Conservation (phyloP, 2,888 invertebrate genomes). For the Tiliacea citrago region DNA sequence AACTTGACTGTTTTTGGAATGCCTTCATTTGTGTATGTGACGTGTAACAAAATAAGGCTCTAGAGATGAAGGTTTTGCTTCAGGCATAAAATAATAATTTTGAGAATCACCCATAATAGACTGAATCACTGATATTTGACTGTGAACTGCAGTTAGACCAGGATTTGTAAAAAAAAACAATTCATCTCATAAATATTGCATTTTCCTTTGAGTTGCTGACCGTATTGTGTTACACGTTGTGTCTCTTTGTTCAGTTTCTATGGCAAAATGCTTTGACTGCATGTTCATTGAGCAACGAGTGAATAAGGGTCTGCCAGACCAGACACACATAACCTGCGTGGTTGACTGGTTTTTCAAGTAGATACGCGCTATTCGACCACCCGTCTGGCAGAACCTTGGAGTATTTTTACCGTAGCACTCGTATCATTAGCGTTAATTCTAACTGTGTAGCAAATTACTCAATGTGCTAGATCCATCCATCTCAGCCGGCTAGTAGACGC, state of each 20-base stretch:
- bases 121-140: constrained; percentile 4
- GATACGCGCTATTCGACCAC: constrained; percentile 36
- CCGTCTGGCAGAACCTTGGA: constrained; percentile 68
- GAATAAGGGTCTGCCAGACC: constrained; percentile 64
- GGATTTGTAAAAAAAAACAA: background rate
- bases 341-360: constrained; percentile 42
- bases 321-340: constrained; percentile 37
- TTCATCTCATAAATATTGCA: background rate
- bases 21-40: constrained; percentile 60
- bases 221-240: constrained; percentile 50
- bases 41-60: constrained; percentile 56
- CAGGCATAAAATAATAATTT: background rate
- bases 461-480: constrained; percentile 87
- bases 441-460: constrained; percentile 84
- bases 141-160: background rate
- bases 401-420: constrained; percentile 78
- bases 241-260: constrained; percentile 55
- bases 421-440: constrained; percentile 81
- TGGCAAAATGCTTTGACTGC: constrained; percentile 61
- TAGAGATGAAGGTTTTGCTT: background rate
- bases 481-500: constrained; percentile 79
- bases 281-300: constrained; percentile 69
- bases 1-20: constrained; percentile 67
- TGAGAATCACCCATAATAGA: background rate
- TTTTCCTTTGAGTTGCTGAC: background rate